Evolutionary conservation across 2,888 invertebrate species (phyloP), one percentile per base, ranked within the genome.

Genomic region (Drosophila imparisetae): DNA sequence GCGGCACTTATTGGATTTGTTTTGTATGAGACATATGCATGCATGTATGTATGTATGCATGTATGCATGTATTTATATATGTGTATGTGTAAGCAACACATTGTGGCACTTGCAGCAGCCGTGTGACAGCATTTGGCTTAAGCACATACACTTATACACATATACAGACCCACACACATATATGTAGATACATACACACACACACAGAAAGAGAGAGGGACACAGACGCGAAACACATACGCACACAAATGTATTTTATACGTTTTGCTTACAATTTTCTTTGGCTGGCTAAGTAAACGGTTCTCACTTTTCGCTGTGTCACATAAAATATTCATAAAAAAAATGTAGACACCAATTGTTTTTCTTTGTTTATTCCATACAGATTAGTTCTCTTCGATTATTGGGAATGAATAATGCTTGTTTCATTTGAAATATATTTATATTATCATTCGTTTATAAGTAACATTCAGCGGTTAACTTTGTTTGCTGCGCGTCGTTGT

Each of bases 401-500:
- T 18, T n/a, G 8, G 40, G n/a, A 42, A 40, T 27, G 13, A 38
- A 29, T 55, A 64, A 10, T 45, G 30, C 32, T 57, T 79, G 50
- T 63, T 63, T 60, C 24, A 50, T 50, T 27, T 57, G 36, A 52
- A 64, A 11, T 11, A 24, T 49, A 13, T 15, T 49, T n/a, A 45
- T 62, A 72, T 66, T 65, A 58, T 53, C 66, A 45, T 79, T 60
- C 58, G 55, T 69, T 66, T 53, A 52, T 38, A 36, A 58, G 57
- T 42, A 50, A 29, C 15, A 30, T 60, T 45, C 49, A 76, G 61
- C 70, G 54, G 34, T 63, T 59, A 61, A 63, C 71, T 79, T 72
- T 61, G 58, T 69, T 65, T 72, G 72, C 71, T 77, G 71, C 83
- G 79, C 80, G 88, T 87, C 82, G 75, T 72, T 72, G 82, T 85